phyloP scores from a whole-genome alignment of 2,113 vertebrate genomes.

The Toxotes chatareus region DNA sequence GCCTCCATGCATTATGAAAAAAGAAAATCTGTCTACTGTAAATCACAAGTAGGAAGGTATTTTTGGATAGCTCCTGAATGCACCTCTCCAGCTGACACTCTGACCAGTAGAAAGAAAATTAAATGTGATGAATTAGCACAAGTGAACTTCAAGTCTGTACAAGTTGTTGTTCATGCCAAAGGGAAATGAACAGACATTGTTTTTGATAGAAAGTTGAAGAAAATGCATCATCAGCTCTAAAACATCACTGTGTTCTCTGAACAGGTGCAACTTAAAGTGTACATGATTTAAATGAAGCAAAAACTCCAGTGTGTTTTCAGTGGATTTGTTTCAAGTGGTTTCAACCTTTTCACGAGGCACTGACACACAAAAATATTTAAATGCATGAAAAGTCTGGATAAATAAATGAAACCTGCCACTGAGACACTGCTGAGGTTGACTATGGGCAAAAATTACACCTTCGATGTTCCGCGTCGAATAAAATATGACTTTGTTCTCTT shows the following conservation, averaged over 20 bases:
- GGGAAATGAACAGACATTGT: conserved; percentile 1
- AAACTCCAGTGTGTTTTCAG: conserved; percentile 23
- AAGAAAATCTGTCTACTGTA: background rate
- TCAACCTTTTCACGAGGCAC: background rate
- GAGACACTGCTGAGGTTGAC: background rate
- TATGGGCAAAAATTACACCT: background rate
- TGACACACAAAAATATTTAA: conserved; percentile 19
- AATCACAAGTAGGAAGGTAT: background rate
- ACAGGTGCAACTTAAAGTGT: conserved; percentile 9
- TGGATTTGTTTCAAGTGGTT: conserved; percentile 37
- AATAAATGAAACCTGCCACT: conserved; percentile 21
- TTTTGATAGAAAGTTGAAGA: conserved; percentile 16
- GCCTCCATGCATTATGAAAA: background rate
- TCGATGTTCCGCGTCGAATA: background rate
- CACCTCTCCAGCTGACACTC: background rate
- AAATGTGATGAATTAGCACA: background rate
- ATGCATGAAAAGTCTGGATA: conserved; percentile 12
- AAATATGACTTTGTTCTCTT: background rate
- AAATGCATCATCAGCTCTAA: conserved; percentile 10
- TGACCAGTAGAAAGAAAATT: background rate
- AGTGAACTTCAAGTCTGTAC: background rate
- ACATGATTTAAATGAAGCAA: conserved; percentile 28
- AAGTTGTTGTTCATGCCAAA: background rate
- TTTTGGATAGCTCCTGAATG: background rate
- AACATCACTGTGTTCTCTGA: background rate